Evolutionary conservation across 2,797 vertebrate species (phyloP), one percentile per base, ranked within the genome.

Genomic region (Dromococcyx pavoninus): DNA sequence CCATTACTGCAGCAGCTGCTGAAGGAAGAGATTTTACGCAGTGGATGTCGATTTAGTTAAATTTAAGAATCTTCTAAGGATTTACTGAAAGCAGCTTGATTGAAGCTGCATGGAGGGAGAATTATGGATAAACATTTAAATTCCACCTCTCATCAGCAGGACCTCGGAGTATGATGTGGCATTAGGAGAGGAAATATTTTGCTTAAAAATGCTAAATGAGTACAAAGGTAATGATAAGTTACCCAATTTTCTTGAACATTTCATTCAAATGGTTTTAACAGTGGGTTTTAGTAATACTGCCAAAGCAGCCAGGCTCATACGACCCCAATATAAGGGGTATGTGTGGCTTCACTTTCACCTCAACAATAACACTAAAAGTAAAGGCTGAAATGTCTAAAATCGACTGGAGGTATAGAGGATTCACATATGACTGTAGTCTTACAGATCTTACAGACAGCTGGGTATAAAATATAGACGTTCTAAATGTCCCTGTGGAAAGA

Each of bases 1-100:
- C 79, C 37, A n/a, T 80, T 92, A 76, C 37, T 57, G 39, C 37
- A 83, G 81, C 82, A 92, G 87, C 78, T 93, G 81, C 61, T 91
- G 33, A 71, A 89, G 33, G 61, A 86, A 80, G 50, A 69, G 28
- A 28, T 89, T 86, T 77, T 50, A 77, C 24, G 57, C n/a, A 39
- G n/a, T n/a, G 65, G 33, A 91, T 89, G 33, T 51, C 62, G 54
- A 74, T 12, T 71, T 69, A 93, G 64, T 92, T 77, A 91, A 93
- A 74, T 91, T 77, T 77, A 74, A 94, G 57, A 91, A 71, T 35
- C 9, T 57, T 77, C 57, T 44, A 44, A 87, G 71, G 84, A 54
- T 80, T 91, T 83, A 27, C 33, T 7, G 2, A 85, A 79, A 76
- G 37, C 54, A 80, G n/a, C 50, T 86, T 88, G 57, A 91, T 61